Conservation (phyloP, 2,888 invertebrate species). For the Pachliopta kotzebuea region DNA sequence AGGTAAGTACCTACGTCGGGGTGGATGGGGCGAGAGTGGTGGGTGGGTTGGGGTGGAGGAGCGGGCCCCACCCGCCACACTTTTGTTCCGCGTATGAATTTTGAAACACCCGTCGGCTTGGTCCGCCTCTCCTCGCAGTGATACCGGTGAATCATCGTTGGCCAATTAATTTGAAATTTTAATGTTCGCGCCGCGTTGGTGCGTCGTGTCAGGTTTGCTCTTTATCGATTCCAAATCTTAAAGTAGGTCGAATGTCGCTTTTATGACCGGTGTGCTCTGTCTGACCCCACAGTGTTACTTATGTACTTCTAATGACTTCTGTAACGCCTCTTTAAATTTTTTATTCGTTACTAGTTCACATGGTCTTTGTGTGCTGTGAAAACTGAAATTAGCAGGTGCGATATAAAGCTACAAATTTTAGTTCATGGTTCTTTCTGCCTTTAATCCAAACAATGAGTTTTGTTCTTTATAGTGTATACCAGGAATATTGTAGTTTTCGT, state of each 20-base stretch:
- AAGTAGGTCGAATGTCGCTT: slow-evolving; percentile 40
- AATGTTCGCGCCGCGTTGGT: slow-evolving; percentile 44
- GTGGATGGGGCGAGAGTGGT: neutral
- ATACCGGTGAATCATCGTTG: slow-evolving; percentile 40
- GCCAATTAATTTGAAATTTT: slow-evolving; percentile 51
- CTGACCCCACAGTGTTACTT: slow-evolving; percentile 32
- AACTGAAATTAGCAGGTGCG: neutral
- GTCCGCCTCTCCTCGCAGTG: slow-evolving; percentile 23
- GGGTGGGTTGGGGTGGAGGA: slow-evolving; percentile 1
- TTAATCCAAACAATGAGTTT: too few species aligned
- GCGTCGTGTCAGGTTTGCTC: slow-evolving; percentile 37
- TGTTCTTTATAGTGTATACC: too few species aligned
- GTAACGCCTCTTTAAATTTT: neutral
- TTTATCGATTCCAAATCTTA: slow-evolving; percentile 45
- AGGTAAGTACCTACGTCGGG: slow-evolving; percentile 46
- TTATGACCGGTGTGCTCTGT: slow-evolving; percentile 24
- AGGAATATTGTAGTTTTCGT: too few species aligned
- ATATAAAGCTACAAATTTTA: neutral
- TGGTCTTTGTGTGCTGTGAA: neutral
- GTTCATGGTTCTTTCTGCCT: too few species aligned
- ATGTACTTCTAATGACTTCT: slow-evolving; percentile 8
- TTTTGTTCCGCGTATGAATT: slow-evolving; percentile 30
- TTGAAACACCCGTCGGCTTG: slow-evolving; percentile 26
- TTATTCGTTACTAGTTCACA: neutral
- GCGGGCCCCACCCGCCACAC: slow-evolving; percentile 29